These are phyloP conservation scores for Sebastes cheni DNA, from an alignment of 2,797 vertebrate species.

Conservation along the genomic window DNA sequence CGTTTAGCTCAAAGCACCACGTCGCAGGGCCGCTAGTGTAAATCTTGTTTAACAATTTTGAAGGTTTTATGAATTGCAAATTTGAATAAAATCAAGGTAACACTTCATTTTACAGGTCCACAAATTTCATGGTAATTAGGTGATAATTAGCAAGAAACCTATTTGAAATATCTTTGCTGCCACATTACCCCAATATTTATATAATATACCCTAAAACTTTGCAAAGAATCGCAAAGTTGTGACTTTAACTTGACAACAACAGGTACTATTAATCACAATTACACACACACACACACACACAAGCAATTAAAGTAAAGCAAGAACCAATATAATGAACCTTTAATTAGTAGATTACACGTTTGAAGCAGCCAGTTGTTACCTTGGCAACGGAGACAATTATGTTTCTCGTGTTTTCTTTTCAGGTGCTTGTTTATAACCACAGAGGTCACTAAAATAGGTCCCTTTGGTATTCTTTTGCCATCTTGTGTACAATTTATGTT, in stretches of 20 bases:
- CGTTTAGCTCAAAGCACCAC: too few relatives aligned
- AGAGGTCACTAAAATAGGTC: constrained; percentile 26
- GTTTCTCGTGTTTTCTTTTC: neutral
- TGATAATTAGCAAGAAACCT: too few relatives aligned
- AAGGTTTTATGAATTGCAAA: too few relatives aligned
- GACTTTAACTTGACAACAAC: neutral
- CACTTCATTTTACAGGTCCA: too few relatives aligned
- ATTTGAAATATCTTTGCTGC: too few relatives aligned
- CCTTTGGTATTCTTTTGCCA: constrained; percentile 18
- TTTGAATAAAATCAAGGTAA: too few relatives aligned
- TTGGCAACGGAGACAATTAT: constrained; percentile 12
- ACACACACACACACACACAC: neutral
- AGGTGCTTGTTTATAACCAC: neutral
- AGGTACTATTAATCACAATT: neutral
- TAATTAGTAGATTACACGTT: constrained; percentile 26
- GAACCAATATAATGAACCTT: neutral
- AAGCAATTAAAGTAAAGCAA: constrained; percentile 4
- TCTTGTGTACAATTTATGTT: neutral
- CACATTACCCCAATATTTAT: too few relatives aligned
- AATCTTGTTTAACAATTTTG: too few relatives aligned
- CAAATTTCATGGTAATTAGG: too few relatives aligned
- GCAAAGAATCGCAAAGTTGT: neutral
- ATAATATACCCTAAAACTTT: too few relatives aligned
- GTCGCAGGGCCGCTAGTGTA: too few relatives aligned
- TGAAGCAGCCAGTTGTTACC: neutral